Base-by-base conservation (phyloP, 2,797 vertebrate genomes). In the Hippoglossus hippoglossus region DNA sequence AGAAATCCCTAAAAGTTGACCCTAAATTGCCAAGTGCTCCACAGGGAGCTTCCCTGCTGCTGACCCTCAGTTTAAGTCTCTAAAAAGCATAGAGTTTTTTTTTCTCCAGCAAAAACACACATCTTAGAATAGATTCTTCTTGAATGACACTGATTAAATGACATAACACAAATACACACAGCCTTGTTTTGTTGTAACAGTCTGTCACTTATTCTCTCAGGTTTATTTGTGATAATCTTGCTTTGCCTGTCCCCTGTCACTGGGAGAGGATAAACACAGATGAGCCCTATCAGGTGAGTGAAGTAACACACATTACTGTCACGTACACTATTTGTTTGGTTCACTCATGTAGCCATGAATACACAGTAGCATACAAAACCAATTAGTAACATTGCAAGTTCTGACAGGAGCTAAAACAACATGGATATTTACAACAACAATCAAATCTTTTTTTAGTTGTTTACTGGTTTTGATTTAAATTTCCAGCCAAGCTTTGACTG, bases 141-240 rank as follows among this genome's bases (percentile, higher is more conserved):
- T 39, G 9, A 9, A 34, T 34, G 31, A 34, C 31, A 34, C 31
- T 34, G 31, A 34, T 9, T 34, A 39, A 39, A 39, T 39, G 10
- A 39, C 36, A 13, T 13, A 39, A 39, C 36, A 39, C 12, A 39
- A 39, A 39, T 39, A 39, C 36, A 39, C 0, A 18, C 13, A 8
- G 9, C 36, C 19, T 53, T 36, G 19, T 28, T 2, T 41, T 59
- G 25, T 31, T 39, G 22, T 44, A 46, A 51, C 18, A 28, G 21
- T 57, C 34, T 77, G 34, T 67, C 18, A 22, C 25, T 67, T 34
- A 75, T 39, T 60, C 72, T 49, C 59, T 44, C 92, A 99, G 97
- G 93, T 98, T 96, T 75, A 97, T 99, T 88, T 99, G 98, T 93
- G 97, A 97, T 91, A 99, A 99, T 73, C 94, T 96, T 60, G 95